phyloP scores from a whole-genome alignment of 2,113 vertebrate genomes.

The Rhynchomys soricoides region DNA sequence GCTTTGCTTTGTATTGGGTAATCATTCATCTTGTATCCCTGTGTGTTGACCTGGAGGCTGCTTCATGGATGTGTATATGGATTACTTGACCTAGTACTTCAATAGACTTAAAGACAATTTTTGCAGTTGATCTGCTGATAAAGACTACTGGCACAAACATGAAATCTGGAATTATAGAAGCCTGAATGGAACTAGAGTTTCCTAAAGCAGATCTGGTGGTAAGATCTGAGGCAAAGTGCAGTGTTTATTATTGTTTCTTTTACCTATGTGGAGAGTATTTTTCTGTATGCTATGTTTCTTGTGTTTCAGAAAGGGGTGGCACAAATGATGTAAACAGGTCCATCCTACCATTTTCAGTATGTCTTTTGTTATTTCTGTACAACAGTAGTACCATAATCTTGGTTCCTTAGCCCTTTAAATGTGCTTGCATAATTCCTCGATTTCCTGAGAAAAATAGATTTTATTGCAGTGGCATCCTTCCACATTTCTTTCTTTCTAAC shows the following conservation, averaged over 20 bases:
- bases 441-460: neutral
- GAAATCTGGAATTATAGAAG: accelerated
- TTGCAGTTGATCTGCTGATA: neutral
- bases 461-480: neutral
- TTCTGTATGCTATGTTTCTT: neutral
- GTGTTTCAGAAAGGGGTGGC: too few relatives aligned
- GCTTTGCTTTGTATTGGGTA: neutral
- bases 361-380: neutral
- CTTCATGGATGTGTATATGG: too few relatives aligned
- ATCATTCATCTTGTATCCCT: neutral
- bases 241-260: neutral
- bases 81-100: neutral
- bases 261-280: neutral
- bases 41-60: neutral
- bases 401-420: neutral
- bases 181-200: neutral
- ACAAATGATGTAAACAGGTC: neutral
- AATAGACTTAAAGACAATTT: neutral
- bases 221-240: neutral
- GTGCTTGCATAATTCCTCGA: too few relatives aligned
- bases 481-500: too few relatives aligned
- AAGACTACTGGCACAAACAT: neutral
- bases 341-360: neutral
- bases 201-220: neutral
- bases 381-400: neutral